Percentiles rank a stretch among this genome's conserved stretches.
phyloP scores from a whole-genome alignment of 2,888 invertebrate genomes.

The Drosophila melanocephala region DNA sequence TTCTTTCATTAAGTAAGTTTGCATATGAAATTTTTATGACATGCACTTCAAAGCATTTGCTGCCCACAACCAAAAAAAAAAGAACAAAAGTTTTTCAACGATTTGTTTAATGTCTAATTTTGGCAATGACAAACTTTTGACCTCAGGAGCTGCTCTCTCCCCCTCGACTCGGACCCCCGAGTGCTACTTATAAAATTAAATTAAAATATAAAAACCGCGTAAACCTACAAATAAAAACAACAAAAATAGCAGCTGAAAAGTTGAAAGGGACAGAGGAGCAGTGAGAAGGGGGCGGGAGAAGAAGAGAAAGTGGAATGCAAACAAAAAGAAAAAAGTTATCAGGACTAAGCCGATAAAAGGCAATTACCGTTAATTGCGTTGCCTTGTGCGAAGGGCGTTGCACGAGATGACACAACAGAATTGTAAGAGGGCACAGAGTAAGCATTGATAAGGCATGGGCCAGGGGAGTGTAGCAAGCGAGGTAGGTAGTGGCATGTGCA shows the following conservation, averaged over 20 bases:
- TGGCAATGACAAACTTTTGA: conserved; percentile 65
- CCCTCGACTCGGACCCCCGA: background rate
- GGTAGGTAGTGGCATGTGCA: conserved; percentile 50
- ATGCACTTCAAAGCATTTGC: conserved; percentile 67
- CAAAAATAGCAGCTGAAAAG: conserved; percentile 35
- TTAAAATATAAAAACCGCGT: conserved; percentile 80
- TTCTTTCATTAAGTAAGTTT: conserved; percentile 10
- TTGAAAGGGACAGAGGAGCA: background rate
- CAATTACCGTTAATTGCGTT: conserved; percentile 82
- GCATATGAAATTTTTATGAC: conserved; percentile 46
- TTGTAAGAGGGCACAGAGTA: conserved; percentile 38
- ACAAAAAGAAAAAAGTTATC: conserved; percentile 72
- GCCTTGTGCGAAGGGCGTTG: conserved; percentile 58
- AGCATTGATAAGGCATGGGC: conserved; percentile 18
- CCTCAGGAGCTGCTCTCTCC: conserved; percentile 20
- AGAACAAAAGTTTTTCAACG: conserved; percentile 45
- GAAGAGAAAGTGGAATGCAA: conserved; percentile 22
- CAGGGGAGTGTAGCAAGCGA: background rate
- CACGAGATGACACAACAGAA: conserved; percentile 54
- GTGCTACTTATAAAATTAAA: conserved; percentile 74
- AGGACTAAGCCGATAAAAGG: conserved; percentile 81
- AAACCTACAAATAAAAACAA: conserved; percentile 72
- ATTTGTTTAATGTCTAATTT: conserved; percentile 73
- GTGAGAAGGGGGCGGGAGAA: background rate
- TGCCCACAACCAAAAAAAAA: conserved; percentile 49